Conservation (phyloP, 2,113 vertebrate genomes). For the Amblyornis subalaris region DNA sequence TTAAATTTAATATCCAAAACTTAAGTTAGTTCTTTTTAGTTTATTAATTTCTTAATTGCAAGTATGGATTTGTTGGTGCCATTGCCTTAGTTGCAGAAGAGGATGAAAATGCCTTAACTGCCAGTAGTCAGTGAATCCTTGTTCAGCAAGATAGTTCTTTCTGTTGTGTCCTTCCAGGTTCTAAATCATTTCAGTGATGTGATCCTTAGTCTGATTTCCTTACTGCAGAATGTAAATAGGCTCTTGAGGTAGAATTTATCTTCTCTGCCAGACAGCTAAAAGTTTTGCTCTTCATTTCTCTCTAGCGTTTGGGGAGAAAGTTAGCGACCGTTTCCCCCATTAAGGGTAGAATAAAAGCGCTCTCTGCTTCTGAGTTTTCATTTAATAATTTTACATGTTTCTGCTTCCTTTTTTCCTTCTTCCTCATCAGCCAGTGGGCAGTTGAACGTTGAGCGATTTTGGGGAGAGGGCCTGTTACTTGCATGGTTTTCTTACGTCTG, state of each 20-base stretch:
- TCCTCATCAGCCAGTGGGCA: background rate
- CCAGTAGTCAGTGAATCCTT: background rate
- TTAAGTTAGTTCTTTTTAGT: background rate
- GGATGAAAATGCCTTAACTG: background rate
- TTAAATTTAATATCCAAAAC: background rate
- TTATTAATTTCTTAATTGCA: background rate
- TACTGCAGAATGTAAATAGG: background rate
- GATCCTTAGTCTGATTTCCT: background rate
- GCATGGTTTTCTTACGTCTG: background rate
- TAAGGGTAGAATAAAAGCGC: background rate
- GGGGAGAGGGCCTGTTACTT: background rate
- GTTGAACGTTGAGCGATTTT: background rate
- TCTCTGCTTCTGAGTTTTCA: background rate
- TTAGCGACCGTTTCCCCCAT: rapidly evolving
- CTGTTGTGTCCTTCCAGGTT: background rate
- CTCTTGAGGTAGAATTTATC: background rate
- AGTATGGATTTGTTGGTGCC: background rate
- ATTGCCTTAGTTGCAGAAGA: background rate
- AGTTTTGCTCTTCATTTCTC: background rate
- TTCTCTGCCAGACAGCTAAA: background rate
- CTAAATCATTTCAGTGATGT: background rate
- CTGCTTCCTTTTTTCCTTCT: background rate
- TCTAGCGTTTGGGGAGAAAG: background rate
- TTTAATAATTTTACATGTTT: background rate
- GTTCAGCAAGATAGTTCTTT: background rate